Conservation (phyloP, 1,140 invertebrate species). For the Brachionus koreanus region DNA sequence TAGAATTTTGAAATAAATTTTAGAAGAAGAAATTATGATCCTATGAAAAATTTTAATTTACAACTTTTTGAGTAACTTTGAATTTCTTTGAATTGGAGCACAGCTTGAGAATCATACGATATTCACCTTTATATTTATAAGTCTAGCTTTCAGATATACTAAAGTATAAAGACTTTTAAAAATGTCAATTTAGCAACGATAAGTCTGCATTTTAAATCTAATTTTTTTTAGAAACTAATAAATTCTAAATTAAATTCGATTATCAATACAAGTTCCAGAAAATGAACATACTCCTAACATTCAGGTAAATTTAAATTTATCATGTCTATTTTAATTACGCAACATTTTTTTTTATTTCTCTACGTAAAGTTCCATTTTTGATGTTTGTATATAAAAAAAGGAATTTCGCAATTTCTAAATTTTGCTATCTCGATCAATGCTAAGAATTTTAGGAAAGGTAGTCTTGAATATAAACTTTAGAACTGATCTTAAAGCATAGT, state of each 20-base stretch:
- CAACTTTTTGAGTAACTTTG: background rate
- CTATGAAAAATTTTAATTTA: background rate
- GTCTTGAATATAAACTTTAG: background rate
- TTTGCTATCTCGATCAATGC: background rate
- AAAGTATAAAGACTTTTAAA: background rate
- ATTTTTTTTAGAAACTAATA: background rate
- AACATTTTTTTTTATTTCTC: background rate
- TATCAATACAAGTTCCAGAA: background rate
- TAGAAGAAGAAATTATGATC: background rate
- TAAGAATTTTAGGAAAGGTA: background rate
- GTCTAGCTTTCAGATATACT: background rate
- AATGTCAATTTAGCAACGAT: background rate
- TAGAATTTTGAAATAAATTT: background rate
- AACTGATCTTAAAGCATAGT: background rate
- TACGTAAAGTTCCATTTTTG: background rate
- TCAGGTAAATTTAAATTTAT: slow-evolving; percentile 14
- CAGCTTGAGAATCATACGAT: background rate
- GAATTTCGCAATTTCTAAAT: background rate
- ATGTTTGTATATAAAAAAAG: background rate
- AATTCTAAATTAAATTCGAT: background rate
- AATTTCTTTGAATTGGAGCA: background rate
- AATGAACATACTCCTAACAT: slow-evolving; percentile 24
- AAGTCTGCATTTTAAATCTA: background rate
- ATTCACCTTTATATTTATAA: background rate
- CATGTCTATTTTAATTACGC: background rate